phyloP scores from a whole-genome alignment of 2,797 vertebrate genomes.

The Phataginus tricuspis region DNA sequence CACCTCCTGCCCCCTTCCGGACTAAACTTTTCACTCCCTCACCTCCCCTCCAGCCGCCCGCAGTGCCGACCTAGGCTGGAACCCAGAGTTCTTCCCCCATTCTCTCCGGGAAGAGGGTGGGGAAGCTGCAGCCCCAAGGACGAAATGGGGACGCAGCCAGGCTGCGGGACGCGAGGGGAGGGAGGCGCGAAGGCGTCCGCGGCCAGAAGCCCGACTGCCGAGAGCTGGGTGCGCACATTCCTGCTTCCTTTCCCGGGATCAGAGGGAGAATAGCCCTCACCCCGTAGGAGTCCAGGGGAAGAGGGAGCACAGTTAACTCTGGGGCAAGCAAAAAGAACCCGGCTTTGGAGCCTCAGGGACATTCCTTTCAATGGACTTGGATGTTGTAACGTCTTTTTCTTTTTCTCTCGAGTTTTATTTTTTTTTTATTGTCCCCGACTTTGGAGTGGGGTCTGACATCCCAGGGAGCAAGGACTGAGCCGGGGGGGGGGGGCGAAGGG shows the following conservation, averaged over 20 bases:
- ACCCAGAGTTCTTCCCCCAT: not conserved
- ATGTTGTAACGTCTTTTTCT: not conserved
- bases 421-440: not conserved
- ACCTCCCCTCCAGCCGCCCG: not conserved
- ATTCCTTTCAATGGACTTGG: not conserved
- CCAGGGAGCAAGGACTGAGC: not conserved
- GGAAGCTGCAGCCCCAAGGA: not conserved
- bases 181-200: not conserved
- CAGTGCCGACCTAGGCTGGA: not conserved
- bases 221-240: not conserved
- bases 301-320: not conserved
- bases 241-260: not conserved
- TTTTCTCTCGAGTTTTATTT: not conserved
- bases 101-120: not conserved
- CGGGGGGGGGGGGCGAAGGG: not conserved
- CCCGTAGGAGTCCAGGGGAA: not conserved
- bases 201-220: not conserved
- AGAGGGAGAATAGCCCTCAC: not conserved
- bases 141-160: not conserved
- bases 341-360: not conserved
- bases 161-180: not conserved
- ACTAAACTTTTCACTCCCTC: slow-evolving; percentile 47
- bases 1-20: not conserved
- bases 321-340: not conserved
- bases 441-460: slow-evolving; percentile 9